These are phyloP conservation scores for Parnassius glacialis DNA, from an alignment of 2,888 invertebrate genomes.

Conservation along the genomic window DNA sequence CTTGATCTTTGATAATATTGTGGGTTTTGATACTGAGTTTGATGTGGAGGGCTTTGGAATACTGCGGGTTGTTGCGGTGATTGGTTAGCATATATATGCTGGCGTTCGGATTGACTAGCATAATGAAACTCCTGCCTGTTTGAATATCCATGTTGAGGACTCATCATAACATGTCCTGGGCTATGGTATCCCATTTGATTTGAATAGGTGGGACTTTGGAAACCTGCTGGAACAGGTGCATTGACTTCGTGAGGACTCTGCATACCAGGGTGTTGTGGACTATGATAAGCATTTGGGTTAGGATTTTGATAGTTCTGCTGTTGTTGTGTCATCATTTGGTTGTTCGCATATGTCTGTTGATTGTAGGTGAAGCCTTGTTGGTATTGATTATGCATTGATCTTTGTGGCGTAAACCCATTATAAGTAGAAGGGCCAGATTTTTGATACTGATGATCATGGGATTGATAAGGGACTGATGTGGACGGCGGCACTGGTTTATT, in stretches of 20 bases:
- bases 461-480: constrained; percentile 59
- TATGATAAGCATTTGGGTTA: constrained; percentile 62
- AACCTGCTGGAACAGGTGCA: constrained; percentile 61
- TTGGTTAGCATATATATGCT: constrained; percentile 61
- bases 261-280: constrained; percentile 67
- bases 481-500: constrained; percentile 47
- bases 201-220: constrained; percentile 68
- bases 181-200: constrained; percentile 69
- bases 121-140: constrained; percentile 66
- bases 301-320: constrained; percentile 65
- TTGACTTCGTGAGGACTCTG: constrained; percentile 67
- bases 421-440: constrained; percentile 58
- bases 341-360: constrained; percentile 55
- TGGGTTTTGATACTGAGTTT: constrained; percentile 64
- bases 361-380: constrained; percentile 68
- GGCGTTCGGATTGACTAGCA: constrained; percentile 61
- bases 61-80: constrained; percentile 48
- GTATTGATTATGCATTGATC: constrained; percentile 60
- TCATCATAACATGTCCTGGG: constrained; percentile 67
- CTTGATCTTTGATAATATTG: constrained; percentile 66
- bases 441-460: constrained; percentile 75
- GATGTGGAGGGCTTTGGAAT: constrained; percentile 71
- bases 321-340: constrained; percentile 61
- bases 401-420: constrained; percentile 67
- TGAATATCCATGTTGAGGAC: constrained; percentile 63